phyloP scores from a whole-genome alignment of 2,113 vertebrate genomes.

The Ariopsis seemanni region DNA sequence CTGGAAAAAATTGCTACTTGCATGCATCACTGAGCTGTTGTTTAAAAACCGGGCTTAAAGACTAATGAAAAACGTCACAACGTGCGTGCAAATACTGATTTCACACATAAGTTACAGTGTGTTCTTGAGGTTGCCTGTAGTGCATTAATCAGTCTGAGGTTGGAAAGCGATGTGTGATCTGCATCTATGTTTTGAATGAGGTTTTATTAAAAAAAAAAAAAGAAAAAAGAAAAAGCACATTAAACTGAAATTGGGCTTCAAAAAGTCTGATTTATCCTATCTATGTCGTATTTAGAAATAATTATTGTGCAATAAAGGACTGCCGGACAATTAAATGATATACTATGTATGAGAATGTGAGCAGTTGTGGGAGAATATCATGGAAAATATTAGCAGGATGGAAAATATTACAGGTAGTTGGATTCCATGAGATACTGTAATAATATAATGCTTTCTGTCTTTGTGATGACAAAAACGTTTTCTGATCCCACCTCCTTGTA shows the following conservation, averaged over 20 bases:
- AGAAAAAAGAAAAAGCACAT: slow-evolving; percentile 55
- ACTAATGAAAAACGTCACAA: neutral
- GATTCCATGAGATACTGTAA: slow-evolving; percentile 73
- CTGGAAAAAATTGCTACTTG: slow-evolving; percentile 28
- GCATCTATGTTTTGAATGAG: slow-evolving; percentile 58
- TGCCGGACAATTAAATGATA: slow-evolving; percentile 59
- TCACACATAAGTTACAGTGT: slow-evolving; percentile 20
- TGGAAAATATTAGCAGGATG: slow-evolving; percentile 81
- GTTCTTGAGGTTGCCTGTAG: slow-evolving; percentile 27
- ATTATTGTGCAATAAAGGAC: slow-evolving; percentile 64
- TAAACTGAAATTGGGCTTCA: slow-evolving; percentile 54
- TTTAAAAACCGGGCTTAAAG: slow-evolving; percentile 21
- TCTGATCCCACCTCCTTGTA: slow-evolving; percentile 48
- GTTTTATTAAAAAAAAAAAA: slow-evolving; percentile 52
- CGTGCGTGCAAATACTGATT: slow-evolving; percentile 11
- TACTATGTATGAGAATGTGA: slow-evolving; percentile 69
- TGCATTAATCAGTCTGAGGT: slow-evolving; percentile 47
- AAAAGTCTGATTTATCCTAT: slow-evolving; percentile 52
- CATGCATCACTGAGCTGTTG: slow-evolving; percentile 29
- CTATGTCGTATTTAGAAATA: slow-evolving; percentile 56
- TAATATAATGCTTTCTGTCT: slow-evolving; percentile 73
- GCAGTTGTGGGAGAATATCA: slow-evolving; percentile 75
- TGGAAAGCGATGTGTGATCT: slow-evolving; percentile 53
- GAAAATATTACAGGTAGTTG: slow-evolving; percentile 83
- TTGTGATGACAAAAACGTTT: slow-evolving; percentile 70